These are phyloP conservation scores for Cepaea hortensis DNA, from an alignment of 2,888 invertebrate species.

Conservation along the genomic window DNA sequence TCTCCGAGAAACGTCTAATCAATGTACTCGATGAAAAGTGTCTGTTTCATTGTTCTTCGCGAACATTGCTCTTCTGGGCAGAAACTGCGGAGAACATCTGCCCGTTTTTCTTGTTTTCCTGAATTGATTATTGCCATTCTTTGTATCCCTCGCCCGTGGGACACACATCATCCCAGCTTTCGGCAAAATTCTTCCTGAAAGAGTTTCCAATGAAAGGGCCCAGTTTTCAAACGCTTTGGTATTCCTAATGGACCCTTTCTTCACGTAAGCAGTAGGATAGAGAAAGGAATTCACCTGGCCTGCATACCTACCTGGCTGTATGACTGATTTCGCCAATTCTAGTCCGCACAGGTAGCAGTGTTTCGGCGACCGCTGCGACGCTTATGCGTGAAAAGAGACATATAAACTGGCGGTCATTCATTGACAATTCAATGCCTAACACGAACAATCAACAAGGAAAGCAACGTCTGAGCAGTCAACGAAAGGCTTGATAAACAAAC, in stretches of 20 bases:
- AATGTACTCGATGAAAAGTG: neutral
- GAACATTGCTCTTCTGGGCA: neutral
- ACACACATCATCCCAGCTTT: neutral
- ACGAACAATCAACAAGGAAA: conserved; percentile 27
- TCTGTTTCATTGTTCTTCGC: neutral
- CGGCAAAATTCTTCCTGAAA: neutral
- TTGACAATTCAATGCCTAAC: conserved; percentile 20
- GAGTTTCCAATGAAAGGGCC: neutral
- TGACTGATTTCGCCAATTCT: neutral
- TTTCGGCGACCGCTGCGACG: neutral
- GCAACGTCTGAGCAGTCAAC: neutral
- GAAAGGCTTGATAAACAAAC: conserved; percentile 26
- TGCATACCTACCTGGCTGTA: conserved; percentile 16
- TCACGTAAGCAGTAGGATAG: neutral
- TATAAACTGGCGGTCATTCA: conserved; percentile 25
- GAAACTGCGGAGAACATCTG: neutral
- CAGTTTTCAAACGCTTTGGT: neutral
- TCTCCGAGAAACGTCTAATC: no score
- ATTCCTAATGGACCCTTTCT: neutral
- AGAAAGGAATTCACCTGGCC: neutral
- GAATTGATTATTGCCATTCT: neutral
- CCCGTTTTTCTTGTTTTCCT: neutral
- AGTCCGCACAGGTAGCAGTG: neutral
- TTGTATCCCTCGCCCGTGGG: neutral
- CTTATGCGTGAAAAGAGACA: conserved; percentile 17